Percentiles rank a stretch among this genome's conserved stretches.
Evolutionary conservation across 2,797 vertebrate species (phyloP).

Genomic region (Sebastes steindachneri): DNA sequence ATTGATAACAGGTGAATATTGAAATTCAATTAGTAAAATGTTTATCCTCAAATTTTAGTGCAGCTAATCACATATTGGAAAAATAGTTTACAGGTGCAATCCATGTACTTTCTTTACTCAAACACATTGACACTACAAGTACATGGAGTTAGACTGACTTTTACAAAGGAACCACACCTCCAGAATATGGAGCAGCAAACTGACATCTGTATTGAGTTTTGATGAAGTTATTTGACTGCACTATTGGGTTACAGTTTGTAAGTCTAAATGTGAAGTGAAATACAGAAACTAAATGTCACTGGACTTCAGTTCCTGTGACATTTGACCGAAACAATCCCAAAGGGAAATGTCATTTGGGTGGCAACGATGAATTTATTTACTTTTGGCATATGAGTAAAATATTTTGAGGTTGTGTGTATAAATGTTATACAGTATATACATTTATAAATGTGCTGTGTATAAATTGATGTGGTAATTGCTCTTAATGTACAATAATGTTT

Average conservation of each 20-base stretch:
- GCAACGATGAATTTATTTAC: not conserved
- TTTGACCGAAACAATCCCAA: not conserved
- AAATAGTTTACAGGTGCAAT: not conserved
- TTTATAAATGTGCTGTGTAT: not conserved
- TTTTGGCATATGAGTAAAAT: not conserved
- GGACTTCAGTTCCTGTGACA: not conserved
- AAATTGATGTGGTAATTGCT: not conserved
- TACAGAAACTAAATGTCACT: not conserved
- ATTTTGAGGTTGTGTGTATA: not conserved
- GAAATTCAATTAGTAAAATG: not conserved
- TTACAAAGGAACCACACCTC: not conserved
- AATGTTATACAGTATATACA: not conserved
- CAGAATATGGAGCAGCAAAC: not conserved
- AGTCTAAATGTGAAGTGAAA: slow-evolving; percentile 41
- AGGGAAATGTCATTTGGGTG: not conserved
- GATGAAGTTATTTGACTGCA: not conserved
- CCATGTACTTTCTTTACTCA: not conserved
- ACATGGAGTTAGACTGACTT: not conserved
- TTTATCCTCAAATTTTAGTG: not conserved
- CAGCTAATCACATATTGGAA: not conserved
- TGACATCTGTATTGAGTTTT: not conserved
- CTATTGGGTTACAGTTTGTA: not conserved
- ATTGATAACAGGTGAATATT: not conserved
- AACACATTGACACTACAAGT: not conserved
- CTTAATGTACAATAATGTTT: not conserved